Evolutionary conservation across 2,888 invertebrate genomes (phyloP).

Genomic region (Ennomos erosarius): DNA sequence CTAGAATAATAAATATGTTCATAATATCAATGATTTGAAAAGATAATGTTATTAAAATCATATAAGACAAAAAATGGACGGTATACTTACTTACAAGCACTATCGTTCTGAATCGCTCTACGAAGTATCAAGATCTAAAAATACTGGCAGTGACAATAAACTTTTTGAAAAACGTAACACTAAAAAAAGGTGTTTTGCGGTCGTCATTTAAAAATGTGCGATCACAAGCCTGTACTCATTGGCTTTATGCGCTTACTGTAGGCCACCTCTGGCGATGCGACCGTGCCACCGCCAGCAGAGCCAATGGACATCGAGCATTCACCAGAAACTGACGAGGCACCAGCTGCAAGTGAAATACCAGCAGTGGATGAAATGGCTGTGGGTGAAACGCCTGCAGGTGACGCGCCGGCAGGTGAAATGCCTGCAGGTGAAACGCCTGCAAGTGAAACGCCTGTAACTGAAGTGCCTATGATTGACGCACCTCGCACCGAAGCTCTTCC

Average conservation of each 20-base stretch:
- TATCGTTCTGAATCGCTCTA: too few relatives aligned
- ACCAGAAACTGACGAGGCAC: slow-evolving; percentile 39
- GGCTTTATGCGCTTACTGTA: slow-evolving; percentile 55
- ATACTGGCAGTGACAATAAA: too few relatives aligned
- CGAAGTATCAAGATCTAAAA: too few relatives aligned
- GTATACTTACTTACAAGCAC: too few relatives aligned
- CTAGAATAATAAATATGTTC: too few relatives aligned
- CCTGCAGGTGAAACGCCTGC: not conserved
- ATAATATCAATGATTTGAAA: too few relatives aligned
- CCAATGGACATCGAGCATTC: slow-evolving; percentile 54
- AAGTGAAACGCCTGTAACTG: not conserved
- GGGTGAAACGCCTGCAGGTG: not conserved
- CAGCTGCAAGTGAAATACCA: not conserved
- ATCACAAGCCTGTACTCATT: not conserved
- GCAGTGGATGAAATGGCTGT: not conserved
- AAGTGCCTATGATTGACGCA: too few relatives aligned
- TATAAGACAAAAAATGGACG: too few relatives aligned
- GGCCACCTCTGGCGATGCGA: slow-evolving; percentile 55
- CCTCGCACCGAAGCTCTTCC: too few relatives aligned
- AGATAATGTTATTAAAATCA: too few relatives aligned
- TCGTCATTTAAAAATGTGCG: not conserved
- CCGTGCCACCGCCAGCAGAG: slow-evolving; percentile 43
- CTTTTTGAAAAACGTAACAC: too few relatives aligned
- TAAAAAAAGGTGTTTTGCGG: not conserved
- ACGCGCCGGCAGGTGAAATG: not conserved